phyloP scores from a whole-genome alignment of 2,113 vertebrate species.

The Pimephales promelas region DNA sequence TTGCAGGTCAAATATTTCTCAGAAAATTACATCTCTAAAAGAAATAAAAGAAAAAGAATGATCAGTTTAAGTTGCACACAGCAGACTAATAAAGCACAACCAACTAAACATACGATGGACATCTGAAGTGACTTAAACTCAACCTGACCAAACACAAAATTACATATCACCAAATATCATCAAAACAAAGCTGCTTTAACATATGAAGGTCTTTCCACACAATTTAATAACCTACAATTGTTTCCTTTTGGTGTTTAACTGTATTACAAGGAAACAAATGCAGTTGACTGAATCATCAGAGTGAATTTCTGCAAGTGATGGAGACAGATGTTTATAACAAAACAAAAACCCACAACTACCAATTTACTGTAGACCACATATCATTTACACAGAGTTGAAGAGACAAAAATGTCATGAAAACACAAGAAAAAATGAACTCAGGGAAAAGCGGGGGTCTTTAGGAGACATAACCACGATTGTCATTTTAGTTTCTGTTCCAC shows the following conservation, averaged over 20 bases:
- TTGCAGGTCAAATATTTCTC: neutral
- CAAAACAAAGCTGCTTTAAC: neutral
- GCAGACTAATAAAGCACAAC: neutral
- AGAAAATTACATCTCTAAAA: neutral
- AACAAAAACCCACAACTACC: no score
- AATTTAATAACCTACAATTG: conserved; percentile 52
- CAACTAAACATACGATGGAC: neutral
- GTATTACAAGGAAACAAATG: neutral
- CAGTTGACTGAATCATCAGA: conserved; percentile 42
- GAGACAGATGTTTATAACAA: neutral
- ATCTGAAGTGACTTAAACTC: neutral
- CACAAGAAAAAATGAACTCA: conserved; percentile 19
- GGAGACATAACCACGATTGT: conserved; percentile 31
- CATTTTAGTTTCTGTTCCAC: conserved; percentile 52
- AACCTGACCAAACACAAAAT: neutral
- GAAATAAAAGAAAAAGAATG: neutral
- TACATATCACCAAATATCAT: neutral
- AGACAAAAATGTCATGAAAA: neutral
- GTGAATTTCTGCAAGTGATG: neutral
- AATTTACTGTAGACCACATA: neutral
- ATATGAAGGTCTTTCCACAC: conserved; percentile 39
- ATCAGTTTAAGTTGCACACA: neutral
- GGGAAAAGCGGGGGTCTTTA: conserved; percentile 21
- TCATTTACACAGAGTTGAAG: neutral
- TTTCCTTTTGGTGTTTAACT: conserved; percentile 55